Evolutionary conservation across 1,140 invertebrate genomes (phyloP).

Genomic region (Babylonia areolata): DNA sequence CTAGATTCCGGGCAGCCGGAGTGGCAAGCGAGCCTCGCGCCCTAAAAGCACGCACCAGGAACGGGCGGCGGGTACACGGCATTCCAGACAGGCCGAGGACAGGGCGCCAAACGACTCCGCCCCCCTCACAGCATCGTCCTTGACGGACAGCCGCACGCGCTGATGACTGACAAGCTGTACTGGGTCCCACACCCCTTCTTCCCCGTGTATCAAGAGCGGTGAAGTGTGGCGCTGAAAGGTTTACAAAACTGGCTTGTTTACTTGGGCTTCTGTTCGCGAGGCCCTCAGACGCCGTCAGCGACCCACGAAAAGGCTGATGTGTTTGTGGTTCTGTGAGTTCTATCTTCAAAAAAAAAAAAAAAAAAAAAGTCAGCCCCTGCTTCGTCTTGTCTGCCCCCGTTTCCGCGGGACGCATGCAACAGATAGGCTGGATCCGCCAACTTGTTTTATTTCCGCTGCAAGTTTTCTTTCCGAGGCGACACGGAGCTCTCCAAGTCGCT

Average conservation of each 20-base stretch:
- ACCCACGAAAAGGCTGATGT: background rate
- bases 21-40: background rate
- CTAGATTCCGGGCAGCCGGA: background rate
- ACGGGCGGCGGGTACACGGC: background rate
- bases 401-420: background rate
- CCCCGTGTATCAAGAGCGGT: slow-evolving; percentile 7
- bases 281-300: background rate
- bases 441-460: background rate
- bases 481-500: background rate
- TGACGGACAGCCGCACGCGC: slow-evolving; percentile 24
- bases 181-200: too few species aligned
- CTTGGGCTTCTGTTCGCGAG: slow-evolving; percentile 12
- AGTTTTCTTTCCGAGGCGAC: background rate
- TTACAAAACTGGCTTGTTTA: slow-evolving; percentile 12
- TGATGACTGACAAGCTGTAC: slow-evolving; percentile 1
- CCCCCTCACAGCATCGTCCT: background rate
- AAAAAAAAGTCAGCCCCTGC: background rate
- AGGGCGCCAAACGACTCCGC: slow-evolving; percentile 15
- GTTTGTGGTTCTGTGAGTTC: background rate
- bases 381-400: background rate
- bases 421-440: background rate
- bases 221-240: slow-evolving; percentile 24
- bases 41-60: background rate
- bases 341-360: too few species aligned
- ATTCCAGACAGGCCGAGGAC: background rate